Conservation (phyloP, 2,797 vertebrate genomes). For the Tadarida brasiliensis region DNA sequence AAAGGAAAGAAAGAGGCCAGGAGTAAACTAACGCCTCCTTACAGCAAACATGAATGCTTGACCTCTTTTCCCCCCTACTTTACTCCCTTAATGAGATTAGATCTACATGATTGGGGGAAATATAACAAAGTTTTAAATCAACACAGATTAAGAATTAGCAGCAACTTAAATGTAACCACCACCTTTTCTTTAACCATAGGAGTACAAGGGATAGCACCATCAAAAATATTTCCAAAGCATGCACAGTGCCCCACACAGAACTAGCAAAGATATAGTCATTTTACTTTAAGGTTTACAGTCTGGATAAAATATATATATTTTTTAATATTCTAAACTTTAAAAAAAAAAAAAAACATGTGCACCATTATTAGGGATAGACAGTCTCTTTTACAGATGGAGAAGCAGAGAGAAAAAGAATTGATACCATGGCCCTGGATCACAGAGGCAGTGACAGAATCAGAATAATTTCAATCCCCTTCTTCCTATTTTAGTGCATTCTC, state of each 20-base stretch:
- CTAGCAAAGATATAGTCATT: conserved; percentile 35
- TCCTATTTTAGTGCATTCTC: not conserved
- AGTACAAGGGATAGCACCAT: not conserved
- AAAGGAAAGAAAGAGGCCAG: not conserved
- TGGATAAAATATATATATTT: not conserved
- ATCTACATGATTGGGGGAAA: not conserved
- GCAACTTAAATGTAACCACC: conserved; percentile 27
- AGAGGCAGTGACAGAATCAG: not conserved
- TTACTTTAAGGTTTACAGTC: not conserved
- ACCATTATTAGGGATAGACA: not conserved
- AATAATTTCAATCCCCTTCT: not conserved
- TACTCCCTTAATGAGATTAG: conserved; percentile 40
- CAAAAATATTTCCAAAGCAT: conserved; percentile 6
- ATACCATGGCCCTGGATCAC: not conserved
- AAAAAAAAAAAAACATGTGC: not conserved
- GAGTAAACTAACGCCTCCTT: not conserved
- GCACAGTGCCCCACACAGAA: not conserved
- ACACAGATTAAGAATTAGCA: conserved; percentile 22
- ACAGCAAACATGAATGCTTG: conserved; percentile 4
- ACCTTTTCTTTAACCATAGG: conserved; percentile 14
- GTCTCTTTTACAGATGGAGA: conserved; percentile 10
- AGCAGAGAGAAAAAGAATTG: not conserved
- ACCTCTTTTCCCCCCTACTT: not conserved
- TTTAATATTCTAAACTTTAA: conserved; percentile 9
- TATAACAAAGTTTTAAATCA: not conserved